Evolutionary conservation across 2,797 vertebrate species (phyloP).

Genomic region (Clarias fuscus): DNA sequence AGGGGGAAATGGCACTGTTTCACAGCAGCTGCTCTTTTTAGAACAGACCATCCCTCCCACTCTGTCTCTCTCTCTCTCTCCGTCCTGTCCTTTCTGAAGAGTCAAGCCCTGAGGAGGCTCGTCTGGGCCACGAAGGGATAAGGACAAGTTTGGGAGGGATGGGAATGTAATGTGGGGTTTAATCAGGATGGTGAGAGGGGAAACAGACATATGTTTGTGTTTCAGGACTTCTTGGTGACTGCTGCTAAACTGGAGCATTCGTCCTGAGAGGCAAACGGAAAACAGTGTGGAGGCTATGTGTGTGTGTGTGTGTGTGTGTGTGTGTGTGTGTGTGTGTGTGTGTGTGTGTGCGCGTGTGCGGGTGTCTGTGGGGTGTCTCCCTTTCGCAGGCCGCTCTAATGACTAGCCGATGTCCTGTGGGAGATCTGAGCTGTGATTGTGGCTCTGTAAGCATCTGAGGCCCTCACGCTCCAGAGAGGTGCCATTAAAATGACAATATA

Average conservation of each 20-base stretch:
- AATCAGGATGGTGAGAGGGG: conserved; percentile 6
- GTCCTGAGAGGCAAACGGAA: conserved; percentile 70
- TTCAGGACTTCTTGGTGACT: conserved; percentile 79
- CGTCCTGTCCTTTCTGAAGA: conserved; percentile 29
- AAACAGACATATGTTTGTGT: conserved; percentile 58
- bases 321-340: conserved; percentile 25
- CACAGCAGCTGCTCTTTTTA: conserved; percentile 87
- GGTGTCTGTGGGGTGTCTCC: conserved; percentile 29
- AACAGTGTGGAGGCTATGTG: conserved; percentile 2
- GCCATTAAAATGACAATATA: conserved; percentile 86
- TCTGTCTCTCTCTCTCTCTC: conserved; percentile 18
- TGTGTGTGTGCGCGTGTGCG: conserved; percentile 20
- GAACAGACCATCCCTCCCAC: conserved; percentile 72
- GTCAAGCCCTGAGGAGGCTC: conserved; percentile 63
- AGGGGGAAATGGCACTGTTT: conserved; percentile 83
- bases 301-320: background rate
- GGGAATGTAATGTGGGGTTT: background rate
- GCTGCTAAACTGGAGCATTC: conserved; percentile 85
- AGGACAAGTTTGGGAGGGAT: conserved; percentile 70
- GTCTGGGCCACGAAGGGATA: conserved; percentile 83
- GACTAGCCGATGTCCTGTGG: conserved; percentile 76
- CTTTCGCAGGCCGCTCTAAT: conserved; percentile 70
- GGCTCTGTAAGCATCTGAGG: conserved; percentile 84
- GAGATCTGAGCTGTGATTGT: conserved; percentile 73
- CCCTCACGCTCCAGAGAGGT: conserved; percentile 66